Conservation (phyloP, 2,113 vertebrate genomes). For the Corythaixoides concolor region DNA sequence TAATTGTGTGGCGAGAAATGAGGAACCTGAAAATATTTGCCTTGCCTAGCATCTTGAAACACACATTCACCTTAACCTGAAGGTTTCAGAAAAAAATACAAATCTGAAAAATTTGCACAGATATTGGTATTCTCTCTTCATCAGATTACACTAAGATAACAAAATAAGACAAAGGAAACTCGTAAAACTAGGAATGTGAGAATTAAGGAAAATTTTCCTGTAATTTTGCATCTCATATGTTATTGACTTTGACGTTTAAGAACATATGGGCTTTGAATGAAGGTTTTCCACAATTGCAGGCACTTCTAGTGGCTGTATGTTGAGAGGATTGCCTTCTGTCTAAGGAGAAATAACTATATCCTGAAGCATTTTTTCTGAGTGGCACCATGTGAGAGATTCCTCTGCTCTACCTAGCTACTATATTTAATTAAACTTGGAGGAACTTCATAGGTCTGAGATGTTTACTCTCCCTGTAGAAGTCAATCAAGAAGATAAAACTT, state of each 20-base stretch:
- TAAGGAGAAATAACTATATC: not conserved
- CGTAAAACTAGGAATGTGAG: not conserved
- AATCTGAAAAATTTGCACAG: not conserved
- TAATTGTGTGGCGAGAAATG: not conserved
- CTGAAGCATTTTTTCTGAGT: not conserved
- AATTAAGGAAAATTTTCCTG: not conserved
- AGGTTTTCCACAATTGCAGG: not conserved
- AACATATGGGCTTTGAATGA: fast-evolving
- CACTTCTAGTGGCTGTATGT: not conserved
- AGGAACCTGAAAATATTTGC: not conserved
- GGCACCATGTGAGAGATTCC: not conserved
- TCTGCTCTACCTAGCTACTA: not conserved
- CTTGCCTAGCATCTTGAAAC: not conserved
- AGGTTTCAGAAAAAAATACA: not conserved
- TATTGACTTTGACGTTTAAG: not conserved
- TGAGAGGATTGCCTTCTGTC: not conserved
- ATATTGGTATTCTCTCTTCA: not conserved
- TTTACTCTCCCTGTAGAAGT: not conserved
- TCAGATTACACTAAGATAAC: not conserved
- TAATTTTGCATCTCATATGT: not conserved
- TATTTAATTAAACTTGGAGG: slow-evolving; percentile 10
- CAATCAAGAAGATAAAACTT: slow-evolving; percentile 4
- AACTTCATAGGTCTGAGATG: not conserved
- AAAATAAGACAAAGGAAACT: not conserved
- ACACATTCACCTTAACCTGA: not conserved